Conservation (phyloP, 2,888 invertebrate genomes). For the Halictus quadricinctus region DNA sequence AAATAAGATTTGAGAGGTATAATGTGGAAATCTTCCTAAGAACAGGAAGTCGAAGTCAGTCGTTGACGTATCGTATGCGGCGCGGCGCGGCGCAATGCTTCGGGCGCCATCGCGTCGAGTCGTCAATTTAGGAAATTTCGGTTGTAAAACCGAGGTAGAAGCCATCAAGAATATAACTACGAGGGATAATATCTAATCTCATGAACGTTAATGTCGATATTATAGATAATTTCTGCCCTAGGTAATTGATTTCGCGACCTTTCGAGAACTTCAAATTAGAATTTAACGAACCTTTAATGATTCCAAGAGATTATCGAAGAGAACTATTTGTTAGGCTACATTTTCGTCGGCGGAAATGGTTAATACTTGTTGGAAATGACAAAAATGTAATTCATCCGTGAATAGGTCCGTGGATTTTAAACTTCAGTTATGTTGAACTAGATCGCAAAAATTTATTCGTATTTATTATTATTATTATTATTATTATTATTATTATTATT, state of each 20-base stretch:
- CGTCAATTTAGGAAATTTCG: slow-evolving; percentile 37
- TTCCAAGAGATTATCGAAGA: background rate
- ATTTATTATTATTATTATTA: too few species aligned
- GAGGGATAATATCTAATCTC: slow-evolving; percentile 22
- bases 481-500: too few species aligned
- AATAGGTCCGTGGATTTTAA: too few species aligned
- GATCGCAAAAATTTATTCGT: too few species aligned
- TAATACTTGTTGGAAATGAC: slow-evolving; percentile 14
- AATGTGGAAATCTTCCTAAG: slow-evolving; percentile 40
- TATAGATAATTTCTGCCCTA: slow-evolving; percentile 22
- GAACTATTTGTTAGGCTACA: background rate
- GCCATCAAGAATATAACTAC: background rate
- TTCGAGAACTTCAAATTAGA: slow-evolving; percentile 17
- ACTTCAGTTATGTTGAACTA: too few species aligned
- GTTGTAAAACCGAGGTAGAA: slow-evolving; percentile 34
- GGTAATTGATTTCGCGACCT: slow-evolving; percentile 24
- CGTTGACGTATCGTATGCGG: slow-evolving; percentile 39
- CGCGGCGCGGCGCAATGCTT: slow-evolving; percentile 15
- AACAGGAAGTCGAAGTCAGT: slow-evolving; percentile 51
- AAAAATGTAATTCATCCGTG: too few species aligned
- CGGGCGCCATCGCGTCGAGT: slow-evolving; percentile 29
- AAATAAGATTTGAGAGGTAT: slow-evolving; percentile 28
- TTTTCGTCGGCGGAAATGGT: slow-evolving; percentile 21
- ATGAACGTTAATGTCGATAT: slow-evolving; percentile 39
- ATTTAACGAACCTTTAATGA: slow-evolving; percentile 14